phyloP scores from a whole-genome alignment of 2,797 vertebrate genomes.

The Thaleichthys pacificus region DNA sequence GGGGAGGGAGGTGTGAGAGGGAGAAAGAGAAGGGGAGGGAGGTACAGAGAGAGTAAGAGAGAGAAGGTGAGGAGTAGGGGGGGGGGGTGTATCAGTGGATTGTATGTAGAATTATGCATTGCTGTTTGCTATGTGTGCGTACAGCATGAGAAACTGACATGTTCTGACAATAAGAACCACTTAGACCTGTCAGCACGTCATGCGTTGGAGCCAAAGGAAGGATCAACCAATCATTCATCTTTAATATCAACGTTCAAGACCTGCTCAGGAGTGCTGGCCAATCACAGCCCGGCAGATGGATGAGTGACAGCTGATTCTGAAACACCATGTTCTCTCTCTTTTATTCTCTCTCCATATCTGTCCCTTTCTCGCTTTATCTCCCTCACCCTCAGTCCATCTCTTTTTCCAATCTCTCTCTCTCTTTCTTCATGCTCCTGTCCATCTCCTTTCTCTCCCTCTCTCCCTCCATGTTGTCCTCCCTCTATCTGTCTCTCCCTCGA shows the following conservation, averaged over 20 bases:
- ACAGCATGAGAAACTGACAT: slow-evolving; percentile 34
- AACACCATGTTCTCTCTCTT: slow-evolving; percentile 39
- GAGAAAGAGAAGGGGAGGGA: slow-evolving; percentile 17
- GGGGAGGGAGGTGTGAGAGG: background rate
- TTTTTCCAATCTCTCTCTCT: slow-evolving; percentile 29
- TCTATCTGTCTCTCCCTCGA: background rate
- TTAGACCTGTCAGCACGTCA: no score
- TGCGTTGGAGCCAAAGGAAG: slow-evolving; percentile 31
- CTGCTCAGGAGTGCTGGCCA: slow-evolving; percentile 39
- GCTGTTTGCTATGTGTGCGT: slow-evolving; percentile 31
- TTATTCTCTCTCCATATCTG: background rate
- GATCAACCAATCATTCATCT: slow-evolving; percentile 22
- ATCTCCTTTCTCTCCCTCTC: background rate
- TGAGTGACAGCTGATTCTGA: slow-evolving; percentile 28
- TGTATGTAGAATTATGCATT: no score
- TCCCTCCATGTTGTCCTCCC: background rate
- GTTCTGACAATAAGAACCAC: slow-evolving; percentile 17
- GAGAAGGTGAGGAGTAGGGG: slow-evolving; percentile 3
- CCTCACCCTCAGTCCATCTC: background rate
- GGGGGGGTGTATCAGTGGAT: no score
- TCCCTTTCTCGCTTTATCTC: slow-evolving; percentile 1
- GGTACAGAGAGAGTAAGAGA: slow-evolving; percentile 30
- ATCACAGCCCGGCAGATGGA: background rate
- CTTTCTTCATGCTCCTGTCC: slow-evolving; percentile 17
- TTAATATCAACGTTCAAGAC: background rate